Conservation (phyloP, 2,797 vertebrate species). For the Liasis olivaceus region DNA sequence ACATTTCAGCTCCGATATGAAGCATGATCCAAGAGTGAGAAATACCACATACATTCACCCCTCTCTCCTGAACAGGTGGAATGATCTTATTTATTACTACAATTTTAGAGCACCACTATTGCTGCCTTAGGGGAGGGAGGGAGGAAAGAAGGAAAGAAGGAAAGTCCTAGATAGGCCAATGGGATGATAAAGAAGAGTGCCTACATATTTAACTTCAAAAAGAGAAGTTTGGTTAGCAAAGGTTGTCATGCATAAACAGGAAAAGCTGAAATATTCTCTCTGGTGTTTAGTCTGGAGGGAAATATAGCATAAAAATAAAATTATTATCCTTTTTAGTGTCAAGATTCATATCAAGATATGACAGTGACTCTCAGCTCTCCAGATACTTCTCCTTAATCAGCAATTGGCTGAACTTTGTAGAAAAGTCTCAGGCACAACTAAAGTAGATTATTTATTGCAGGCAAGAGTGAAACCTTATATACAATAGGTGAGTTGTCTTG, state of each 20-base stretch:
- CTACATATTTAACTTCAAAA: neutral
- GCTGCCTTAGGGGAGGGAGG: rapidly evolving
- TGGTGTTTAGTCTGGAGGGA: neutral
- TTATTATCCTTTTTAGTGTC: neutral
- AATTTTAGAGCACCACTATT: neutral
- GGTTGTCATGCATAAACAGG: neutral
- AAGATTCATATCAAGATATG: neutral
- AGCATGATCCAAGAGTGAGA: neutral
- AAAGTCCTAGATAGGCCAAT: neutral
- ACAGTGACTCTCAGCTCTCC: neutral
- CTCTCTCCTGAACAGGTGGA: neutral
- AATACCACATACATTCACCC: neutral
- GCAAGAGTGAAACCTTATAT: neutral
- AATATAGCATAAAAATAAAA: neutral
- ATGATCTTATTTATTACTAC: neutral
- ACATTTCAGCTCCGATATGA: neutral
- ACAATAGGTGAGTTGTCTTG: no score
- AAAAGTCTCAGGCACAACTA: neutral
- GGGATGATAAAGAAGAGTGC: neutral
- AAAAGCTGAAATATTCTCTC: neutral
- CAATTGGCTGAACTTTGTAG: neutral
- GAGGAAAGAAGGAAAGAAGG: neutral
- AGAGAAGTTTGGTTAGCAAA: neutral
- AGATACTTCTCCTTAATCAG: neutral
- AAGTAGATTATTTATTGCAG: neutral